Evolutionary conservation across 64 coral and sea anemone genomes (phyloP), one percentile per base, ranked within the genome.

Genomic region (Trachythela sp.): DNA sequence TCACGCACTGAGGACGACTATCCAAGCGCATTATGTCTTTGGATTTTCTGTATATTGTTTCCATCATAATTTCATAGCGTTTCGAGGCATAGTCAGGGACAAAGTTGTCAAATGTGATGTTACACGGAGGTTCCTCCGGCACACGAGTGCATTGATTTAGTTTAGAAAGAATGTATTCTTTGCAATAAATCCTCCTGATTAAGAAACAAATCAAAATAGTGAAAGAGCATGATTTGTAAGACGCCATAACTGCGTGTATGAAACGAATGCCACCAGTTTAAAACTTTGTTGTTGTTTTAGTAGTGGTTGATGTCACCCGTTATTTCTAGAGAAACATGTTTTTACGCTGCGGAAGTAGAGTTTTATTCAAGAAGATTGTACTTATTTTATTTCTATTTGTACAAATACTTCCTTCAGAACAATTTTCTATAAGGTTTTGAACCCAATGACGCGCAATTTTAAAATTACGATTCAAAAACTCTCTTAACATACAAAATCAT

Each of bases 31-130:
- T 39, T 17, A 80, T 80, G 33, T 80, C 75, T 36, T 39, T 80
- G 8, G 13, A 30, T 36, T 35, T 80, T 37, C 75, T 35, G 75
- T 80, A 80, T 35, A 80, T 80, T 15, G 37, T 35, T 80, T 80
- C 75, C 30, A 35, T 80, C 75, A 80, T 80, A 35, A 80, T 80
- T 8, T 80, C 33, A 39, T 80, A 80, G 26, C 75, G 75, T 36
- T 39, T 35, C 37, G 75, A 80, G 20, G 75, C 75, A 20, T 80
- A 80, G 37, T 80, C 75, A 15, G 75, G 75, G 15, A 80, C 75
- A 8, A 80, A 80, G 10, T 80, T 9, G 8, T 80, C 75, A 20
- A 37, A 80, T 18, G 75, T 18, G 30, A 80, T 80, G 35, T 80
- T 35, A 39, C 75, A 80, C 0, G 75, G 75, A 80, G 75, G 75